A percentile compares a stretch with the other conserved stretches of the same genome.
Conservation (phyloP, 2,113 vertebrate genomes). For the Passer montanus region DNA sequence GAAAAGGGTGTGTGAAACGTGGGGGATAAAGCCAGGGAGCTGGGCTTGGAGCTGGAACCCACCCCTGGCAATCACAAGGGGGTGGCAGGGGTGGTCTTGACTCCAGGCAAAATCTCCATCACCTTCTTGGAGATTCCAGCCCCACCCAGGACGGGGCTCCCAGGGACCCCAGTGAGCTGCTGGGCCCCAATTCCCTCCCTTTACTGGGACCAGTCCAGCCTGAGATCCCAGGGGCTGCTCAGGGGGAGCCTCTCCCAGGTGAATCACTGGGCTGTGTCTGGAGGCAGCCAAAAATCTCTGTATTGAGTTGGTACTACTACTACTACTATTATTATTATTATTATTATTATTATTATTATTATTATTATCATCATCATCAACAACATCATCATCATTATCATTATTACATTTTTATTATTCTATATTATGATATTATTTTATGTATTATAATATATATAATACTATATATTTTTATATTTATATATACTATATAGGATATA, state of each 20-base stretch:
- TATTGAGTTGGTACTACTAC: neutral
- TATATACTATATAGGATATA: too few species aligned
- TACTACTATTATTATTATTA: too few species aligned
- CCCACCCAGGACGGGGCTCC: rapidly evolving
- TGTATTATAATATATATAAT: too few species aligned
- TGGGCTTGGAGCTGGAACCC: neutral
- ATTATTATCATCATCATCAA: too few species aligned
- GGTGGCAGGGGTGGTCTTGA: rapidly evolving
- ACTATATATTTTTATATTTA: too few species aligned
- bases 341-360: too few species aligned
- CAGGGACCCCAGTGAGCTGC: neutral
- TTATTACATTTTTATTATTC: too few species aligned
- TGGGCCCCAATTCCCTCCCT: neutral
- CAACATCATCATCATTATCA: too few species aligned
- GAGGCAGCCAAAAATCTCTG: neutral
- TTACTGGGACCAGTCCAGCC: neutral
- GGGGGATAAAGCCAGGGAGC: rapidly evolving
- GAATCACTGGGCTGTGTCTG: rapidly evolving
- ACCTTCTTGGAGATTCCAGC: neutral
- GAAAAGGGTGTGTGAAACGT: neutral
- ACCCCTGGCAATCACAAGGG: rapidly evolving
- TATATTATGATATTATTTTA: too few species aligned
- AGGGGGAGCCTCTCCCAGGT: rapidly evolving
- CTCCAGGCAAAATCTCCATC: neutral
- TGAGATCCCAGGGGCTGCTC: too few species aligned